Conservation (phyloP, 92 coral and sea anemone genomes). For the Muricea muricata region DNA sequence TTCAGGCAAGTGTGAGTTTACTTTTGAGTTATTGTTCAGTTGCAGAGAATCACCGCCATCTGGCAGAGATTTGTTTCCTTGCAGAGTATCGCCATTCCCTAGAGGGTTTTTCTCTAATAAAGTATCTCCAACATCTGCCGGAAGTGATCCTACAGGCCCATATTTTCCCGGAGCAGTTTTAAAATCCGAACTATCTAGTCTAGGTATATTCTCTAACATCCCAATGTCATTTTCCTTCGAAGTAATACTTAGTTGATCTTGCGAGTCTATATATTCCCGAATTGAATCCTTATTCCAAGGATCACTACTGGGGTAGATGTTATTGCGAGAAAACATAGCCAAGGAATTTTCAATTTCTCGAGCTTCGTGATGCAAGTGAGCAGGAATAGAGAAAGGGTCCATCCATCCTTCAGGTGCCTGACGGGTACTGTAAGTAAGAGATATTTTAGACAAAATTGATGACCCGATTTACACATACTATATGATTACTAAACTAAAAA, state of each 20-base stretch:
- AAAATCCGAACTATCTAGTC: not conserved
- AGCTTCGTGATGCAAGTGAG: slow-evolving; percentile 73
- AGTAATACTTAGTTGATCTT: slow-evolving; percentile 5
- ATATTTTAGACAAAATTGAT: not conserved
- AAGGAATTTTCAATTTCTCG: slow-evolving; percentile 67
- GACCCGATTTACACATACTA: not conserved
- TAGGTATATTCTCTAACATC: not conserved
- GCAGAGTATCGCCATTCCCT: not conserved
- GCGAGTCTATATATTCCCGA: slow-evolving; percentile 74
- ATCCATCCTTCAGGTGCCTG: slow-evolving; percentile 83
- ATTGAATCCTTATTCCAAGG: slow-evolving; percentile 52
- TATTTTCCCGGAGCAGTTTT: not conserved
- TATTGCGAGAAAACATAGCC: not conserved
- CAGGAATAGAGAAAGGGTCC: slow-evolving; percentile 87
- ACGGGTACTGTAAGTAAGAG: slow-evolving; percentile 46
- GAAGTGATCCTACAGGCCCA: not conserved
- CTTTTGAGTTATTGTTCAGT: not conserved
- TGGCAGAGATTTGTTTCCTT: not conserved
- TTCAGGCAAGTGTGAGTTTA: not conserved
- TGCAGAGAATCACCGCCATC: not conserved
- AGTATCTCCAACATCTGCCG: not conserved
- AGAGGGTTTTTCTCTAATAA: not conserved
- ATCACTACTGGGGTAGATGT: slow-evolving; percentile 26
- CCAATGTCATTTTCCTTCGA: not conserved
- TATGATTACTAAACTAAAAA: too few species aligned